Evolutionary conservation across 2,113 vertebrate species (phyloP), one percentile per base, ranked within the genome.

Genomic region (Phaethornis superciliosus): DNA sequence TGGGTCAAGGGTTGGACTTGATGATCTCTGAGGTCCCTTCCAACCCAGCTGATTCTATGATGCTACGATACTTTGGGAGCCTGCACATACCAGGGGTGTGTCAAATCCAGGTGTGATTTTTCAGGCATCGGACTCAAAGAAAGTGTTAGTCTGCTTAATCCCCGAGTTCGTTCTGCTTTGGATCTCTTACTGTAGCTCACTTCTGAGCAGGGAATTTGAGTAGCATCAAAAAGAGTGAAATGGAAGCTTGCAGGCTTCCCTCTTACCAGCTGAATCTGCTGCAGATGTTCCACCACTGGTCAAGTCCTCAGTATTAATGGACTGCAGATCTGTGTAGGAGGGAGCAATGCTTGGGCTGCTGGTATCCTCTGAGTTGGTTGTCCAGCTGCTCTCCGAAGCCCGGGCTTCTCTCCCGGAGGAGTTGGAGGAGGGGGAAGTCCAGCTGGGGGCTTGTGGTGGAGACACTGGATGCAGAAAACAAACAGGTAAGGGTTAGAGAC

Each of bases 361-460:
- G 74, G 97, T 97, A 44, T 98, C 97, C 77, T 98, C 98, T 0
- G 97, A 98, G 72, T 96, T 98, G 12, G 97, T 97, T 67, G 98
- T 98, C 97, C 98, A 98, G 93, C 97, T 98, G 97, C 97, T 98
- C 81, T 98, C 98, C 0, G 98, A 98, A 37, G 96, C 84, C 55
- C n/a, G 91, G 28, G 96, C 90, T 90, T 89, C 96, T 77, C 92
- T 97, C 75, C 95, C 92, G 44, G 97, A 92, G 49, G 97, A 96
- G 89, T 64, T 90, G 7, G 97, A 97, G 65, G 97, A 97, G 47
- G 96, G 97, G 16, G 96, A 97, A 10, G 93, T 95, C 97, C 98
- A 98, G 79, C 89, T 97, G 68, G 88, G 91, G 90, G 93, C 91
- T 92, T 96, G 95, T 89, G 98, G 49, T 44, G 96, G 92, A 49